Percentiles rank a stretch among this genome's conserved stretches.
Conservation (phyloP, 2,888 invertebrate genomes). For the Sminthurides aquaticus region DNA sequence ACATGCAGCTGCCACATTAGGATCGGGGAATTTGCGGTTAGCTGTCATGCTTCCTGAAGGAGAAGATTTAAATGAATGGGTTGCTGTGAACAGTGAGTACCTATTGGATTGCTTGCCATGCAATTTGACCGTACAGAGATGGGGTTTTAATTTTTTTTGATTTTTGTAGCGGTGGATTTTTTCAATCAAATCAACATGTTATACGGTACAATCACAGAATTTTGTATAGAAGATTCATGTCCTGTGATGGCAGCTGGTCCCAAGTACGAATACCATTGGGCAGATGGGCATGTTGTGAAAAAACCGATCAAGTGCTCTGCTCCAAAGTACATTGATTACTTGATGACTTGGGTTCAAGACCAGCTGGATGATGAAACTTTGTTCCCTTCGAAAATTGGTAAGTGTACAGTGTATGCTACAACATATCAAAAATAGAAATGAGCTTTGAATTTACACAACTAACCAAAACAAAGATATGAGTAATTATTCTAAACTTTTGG, state of each 20-base stretch:
- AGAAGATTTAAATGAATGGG: conserved; percentile 99
- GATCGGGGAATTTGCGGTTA: conserved; percentile 89
- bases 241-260: conserved; percentile 98
- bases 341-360: conserved; percentile 68
- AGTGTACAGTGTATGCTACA: conserved; percentile 25
- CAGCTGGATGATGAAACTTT: conserved; percentile 96
- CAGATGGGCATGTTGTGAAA: conserved; percentile 94
- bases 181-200: conserved; percentile 99
- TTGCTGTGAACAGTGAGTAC: conserved; percentile 96
- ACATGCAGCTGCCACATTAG: conserved; percentile 96
- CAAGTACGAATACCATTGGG: conserved; percentile 99
- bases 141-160: not conserved
- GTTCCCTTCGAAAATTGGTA: conserved; percentile 95
- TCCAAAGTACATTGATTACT: conserved; percentile 87
- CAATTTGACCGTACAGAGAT: too few species aligned
- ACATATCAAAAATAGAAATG: not conserved
- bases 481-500: conserved; percentile 1
- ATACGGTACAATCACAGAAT: conserved; percentile 99
- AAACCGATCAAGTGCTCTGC: conserved; percentile 96
- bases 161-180: conserved; percentile 86
- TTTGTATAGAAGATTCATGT: conserved; percentile 94
- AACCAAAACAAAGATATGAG: too few species aligned
- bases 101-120: not conserved
- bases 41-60: conserved; percentile 97
- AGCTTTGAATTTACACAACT: too few species aligned